Percentiles rank a stretch among this genome's conserved stretches.
Conservation (phyloP, 2,797 vertebrate species). For the Xenentodon cancila region DNA sequence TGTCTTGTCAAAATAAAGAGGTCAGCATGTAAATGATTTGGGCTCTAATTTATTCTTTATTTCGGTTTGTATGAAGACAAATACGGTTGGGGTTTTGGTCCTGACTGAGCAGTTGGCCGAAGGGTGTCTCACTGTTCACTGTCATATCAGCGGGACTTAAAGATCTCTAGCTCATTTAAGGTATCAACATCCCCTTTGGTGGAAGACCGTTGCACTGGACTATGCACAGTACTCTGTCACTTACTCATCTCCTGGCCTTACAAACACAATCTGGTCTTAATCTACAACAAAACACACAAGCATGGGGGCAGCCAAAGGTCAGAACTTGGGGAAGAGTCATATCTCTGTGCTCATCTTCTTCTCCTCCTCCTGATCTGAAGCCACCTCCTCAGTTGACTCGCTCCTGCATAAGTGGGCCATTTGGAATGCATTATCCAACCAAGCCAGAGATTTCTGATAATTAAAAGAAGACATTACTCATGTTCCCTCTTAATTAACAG, state of each 20-base stretch:
- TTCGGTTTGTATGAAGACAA: conserved; percentile 58
- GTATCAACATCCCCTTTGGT: conserved; percentile 32
- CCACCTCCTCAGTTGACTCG: conserved; percentile 55
- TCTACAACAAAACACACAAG: conserved; percentile 63
- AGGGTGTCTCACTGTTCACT: conserved; percentile 21
- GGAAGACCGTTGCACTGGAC: conserved; percentile 6
- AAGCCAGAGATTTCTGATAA: conserved; percentile 65
- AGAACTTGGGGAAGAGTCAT: conserved; percentile 65
- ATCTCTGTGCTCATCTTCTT: conserved; percentile 57
- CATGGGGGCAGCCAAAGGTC: conserved; percentile 74
- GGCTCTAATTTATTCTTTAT: conserved; percentile 45
- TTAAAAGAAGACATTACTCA: conserved; percentile 74
- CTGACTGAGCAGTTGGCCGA: conserved; percentile 5
- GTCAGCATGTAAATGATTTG: conserved; percentile 48
- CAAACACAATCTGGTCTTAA: conserved; percentile 73
- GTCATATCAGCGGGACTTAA: conserved; percentile 36
- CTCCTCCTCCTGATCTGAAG: conserved; percentile 31
- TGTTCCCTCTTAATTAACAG: conserved; percentile 59
- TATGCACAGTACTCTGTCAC: conserved; percentile 58
- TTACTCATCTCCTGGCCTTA: conserved; percentile 55
- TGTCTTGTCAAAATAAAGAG: conserved; percentile 58
- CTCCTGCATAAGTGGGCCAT: conserved; percentile 60
- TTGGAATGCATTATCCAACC: conserved; percentile 78
- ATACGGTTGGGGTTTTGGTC: conserved; percentile 44
- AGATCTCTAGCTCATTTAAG: conserved; percentile 45